Conservation (phyloP, 2,113 vertebrate species). For the Piprites chloris region DNA sequence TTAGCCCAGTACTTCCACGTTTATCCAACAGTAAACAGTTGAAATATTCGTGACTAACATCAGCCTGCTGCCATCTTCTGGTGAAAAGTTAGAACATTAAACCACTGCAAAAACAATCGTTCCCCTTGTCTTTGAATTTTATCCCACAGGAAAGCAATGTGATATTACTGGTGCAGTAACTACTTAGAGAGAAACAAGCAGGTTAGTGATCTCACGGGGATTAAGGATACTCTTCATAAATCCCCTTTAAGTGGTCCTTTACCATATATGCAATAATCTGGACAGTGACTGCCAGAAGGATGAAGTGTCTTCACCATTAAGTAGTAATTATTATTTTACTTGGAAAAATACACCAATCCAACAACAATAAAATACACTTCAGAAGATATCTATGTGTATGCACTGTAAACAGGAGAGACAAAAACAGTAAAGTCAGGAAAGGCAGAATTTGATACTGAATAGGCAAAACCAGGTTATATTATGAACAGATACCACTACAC, state of each 20-base stretch:
- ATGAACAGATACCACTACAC: not conserved
- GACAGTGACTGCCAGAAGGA: not conserved
- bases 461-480: not conserved
- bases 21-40: not conserved
- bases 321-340: not conserved
- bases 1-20: not conserved
- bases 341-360: not conserved
- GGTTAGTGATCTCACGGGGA: not conserved
- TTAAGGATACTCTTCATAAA: not conserved
- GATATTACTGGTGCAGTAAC: not conserved
- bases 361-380: not conserved
- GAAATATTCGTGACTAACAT: not conserved
- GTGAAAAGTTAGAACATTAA: not conserved
- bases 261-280: not conserved
- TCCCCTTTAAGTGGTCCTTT: not conserved
- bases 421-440: not conserved
- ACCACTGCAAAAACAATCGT: not conserved
- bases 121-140: not conserved
- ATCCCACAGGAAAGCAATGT: not conserved
- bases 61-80: conserved; percentile 66
- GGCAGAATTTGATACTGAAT: not conserved
- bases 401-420: not conserved
- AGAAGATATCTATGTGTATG: not conserved
- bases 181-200: not conserved
- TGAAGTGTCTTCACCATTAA: not conserved